Percentiles rank a stretch among this genome's conserved stretches.
Evolutionary conservation across 2,113 vertebrate genomes (phyloP).

Genomic region (Rhinopomastus cyanomelas): DNA sequence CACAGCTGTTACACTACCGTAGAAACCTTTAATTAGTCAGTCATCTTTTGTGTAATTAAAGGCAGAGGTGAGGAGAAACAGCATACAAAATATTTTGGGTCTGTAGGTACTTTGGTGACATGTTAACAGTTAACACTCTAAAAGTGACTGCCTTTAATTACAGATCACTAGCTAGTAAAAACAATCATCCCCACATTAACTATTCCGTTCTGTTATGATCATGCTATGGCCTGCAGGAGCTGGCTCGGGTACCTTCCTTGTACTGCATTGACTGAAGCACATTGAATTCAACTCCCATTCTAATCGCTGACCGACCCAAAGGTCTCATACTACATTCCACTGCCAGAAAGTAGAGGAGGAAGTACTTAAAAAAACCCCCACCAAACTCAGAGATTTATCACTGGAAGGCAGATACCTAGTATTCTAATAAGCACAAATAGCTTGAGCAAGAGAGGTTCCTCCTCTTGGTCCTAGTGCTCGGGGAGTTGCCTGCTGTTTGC

Average conservation of each 20-base stretch:
- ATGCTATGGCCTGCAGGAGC: background rate
- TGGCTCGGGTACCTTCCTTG: background rate
- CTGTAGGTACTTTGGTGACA: background rate
- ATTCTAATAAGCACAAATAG: background rate
- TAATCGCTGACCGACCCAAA: background rate
- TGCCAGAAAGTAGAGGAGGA: background rate
- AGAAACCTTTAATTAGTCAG: slow-evolving; percentile 5
- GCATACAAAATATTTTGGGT: background rate
- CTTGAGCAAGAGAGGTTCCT: fast-evolving
- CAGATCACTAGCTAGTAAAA: background rate
- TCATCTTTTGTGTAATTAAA: background rate
- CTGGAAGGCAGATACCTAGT: background rate
- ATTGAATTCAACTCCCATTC: background rate
- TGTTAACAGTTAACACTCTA: background rate
- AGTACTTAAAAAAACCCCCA: background rate
- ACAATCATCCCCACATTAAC: background rate
- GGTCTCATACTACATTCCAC: background rate
- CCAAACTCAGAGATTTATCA: background rate
- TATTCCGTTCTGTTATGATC: background rate
- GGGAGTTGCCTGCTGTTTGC: background rate
- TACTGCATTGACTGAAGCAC: background rate
- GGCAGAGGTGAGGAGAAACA: background rate
- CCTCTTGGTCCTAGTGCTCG: background rate
- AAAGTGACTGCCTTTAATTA: background rate
- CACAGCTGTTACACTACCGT: background rate